phyloP scores from a whole-genome alignment of 2,888 invertebrate genomes.

The Agriotes lineatus region DNA sequence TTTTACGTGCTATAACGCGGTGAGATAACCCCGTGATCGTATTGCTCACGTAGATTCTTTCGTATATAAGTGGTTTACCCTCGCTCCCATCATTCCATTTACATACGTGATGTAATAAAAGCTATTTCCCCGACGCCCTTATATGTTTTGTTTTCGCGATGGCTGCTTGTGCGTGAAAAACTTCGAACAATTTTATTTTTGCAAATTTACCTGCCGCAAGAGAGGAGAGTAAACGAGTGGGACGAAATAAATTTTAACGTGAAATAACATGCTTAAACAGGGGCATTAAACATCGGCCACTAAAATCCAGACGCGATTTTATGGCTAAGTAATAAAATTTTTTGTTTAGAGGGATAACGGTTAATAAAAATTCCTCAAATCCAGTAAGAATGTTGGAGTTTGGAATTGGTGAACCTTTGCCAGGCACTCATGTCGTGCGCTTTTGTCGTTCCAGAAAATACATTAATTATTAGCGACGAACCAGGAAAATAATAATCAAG shows the following conservation, averaged over 20 bases:
- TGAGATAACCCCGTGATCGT: slow-evolving; percentile 33
- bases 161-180: slow-evolving; percentile 45
- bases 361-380: slow-evolving; percentile 13
- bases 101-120: slow-evolving; percentile 53
- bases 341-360: neutral
- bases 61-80: slow-evolving; percentile 47
- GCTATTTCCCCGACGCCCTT: slow-evolving; percentile 43
- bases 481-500: neutral
- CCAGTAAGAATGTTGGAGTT: no score
- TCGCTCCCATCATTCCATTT: slow-evolving; percentile 48
- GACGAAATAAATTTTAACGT: slow-evolving; percentile 11
- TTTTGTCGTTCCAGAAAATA: neutral
- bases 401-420: no score
- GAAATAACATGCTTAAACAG: neutral
- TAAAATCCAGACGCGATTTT: neutral
- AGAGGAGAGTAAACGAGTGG: no score
- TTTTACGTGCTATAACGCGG: slow-evolving; percentile 33
- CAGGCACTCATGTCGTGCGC: no score
- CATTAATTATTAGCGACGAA: neutral
- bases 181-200: slow-evolving; percentile 37
- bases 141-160: slow-evolving; percentile 44
- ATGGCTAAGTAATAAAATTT: neutral
- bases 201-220: neutral
- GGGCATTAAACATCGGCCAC: neutral
- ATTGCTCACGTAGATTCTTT: slow-evolving; percentile 43